Evolutionary conservation across 2,113 vertebrate genomes (phyloP).

Genomic region (Oostethus manadensis): DNA sequence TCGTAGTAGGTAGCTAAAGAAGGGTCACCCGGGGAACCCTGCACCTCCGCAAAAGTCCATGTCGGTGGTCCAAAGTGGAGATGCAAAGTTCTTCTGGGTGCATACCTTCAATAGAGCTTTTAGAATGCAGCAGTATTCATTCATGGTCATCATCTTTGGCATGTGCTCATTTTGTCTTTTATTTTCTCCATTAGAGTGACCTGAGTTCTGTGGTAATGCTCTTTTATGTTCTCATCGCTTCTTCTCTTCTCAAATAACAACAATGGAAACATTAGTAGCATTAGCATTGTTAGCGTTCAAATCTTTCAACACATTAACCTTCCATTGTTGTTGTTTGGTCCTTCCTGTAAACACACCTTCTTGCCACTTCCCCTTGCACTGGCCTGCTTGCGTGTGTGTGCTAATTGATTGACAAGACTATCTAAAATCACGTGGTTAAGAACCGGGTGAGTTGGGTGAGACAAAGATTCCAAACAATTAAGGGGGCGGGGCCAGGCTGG

Average conservation of each 20-base stretch:
- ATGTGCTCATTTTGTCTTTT: constrained; percentile 91
- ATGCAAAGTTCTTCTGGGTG: background rate
- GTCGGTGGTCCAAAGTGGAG: background rate
- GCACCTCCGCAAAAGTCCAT: constrained; percentile 12
- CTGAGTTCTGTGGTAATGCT: constrained; percentile 99
- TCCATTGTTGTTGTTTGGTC: constrained; percentile 36
- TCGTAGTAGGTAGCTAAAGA: constrained; percentile 13
- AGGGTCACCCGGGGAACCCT: constrained; percentile 30
- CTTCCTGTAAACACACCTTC: constrained; percentile 49
- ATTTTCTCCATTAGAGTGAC: constrained; percentile 99
- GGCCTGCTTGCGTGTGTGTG: constrained; percentile 17
- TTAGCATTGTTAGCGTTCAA: background rate
- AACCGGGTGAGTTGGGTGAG: too few relatives aligned
- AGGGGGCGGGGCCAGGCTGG: too few relatives aligned
- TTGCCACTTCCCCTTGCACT: constrained; percentile 49
- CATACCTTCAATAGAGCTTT: too few relatives aligned
- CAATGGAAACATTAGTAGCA: background rate
- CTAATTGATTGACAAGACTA: too few relatives aligned
- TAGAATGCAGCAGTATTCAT: constrained; percentile 31
- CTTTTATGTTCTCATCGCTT: constrained; percentile 85
- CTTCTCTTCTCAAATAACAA: constrained; percentile 37
- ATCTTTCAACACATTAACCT: background rate
- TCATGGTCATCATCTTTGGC: constrained; percentile 81
- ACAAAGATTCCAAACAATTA: too few relatives aligned
- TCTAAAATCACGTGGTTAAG: too few relatives aligned